Base-by-base conservation (phyloP, 2,113 vertebrate species). In the Chloropsis cyanopogon region DNA sequence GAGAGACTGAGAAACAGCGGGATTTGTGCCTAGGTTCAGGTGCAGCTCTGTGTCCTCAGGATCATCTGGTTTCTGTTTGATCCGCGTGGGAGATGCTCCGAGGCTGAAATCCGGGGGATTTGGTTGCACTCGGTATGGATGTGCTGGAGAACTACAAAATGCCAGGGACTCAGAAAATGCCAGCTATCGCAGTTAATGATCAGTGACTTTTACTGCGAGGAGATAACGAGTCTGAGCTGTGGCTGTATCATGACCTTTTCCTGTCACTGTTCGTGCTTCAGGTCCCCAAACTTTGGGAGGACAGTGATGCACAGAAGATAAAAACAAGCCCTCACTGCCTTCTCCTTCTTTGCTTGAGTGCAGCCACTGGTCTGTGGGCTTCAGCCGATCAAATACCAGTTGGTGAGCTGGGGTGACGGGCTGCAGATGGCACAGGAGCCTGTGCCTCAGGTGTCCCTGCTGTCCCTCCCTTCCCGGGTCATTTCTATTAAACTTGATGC, bases 181-280 rank as follows among this genome's bases (percentile, higher is more conserved):
- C 92, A 94, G 24, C 63, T 41, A 16, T 41, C 60, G 85, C 87
- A 31, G 54, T 92, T 83, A 88, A 86, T 66, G 72, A n/a, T 70
- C 86, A 59, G 90, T 90, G 90, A 94, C 90, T 95, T 91, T 80
- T 86, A 57, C 84, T 82, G 50, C 7, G 14, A 50, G 64, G n/a
- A 31, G 71, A 53, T 61, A 26, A n/a, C 72, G 56, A 71, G 50
- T 6, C 25, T 10, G 7, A 85, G 39, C 70, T 39, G 33, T 47
- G n/a, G 49, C 17, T 68, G 4, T 25, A 20, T 8, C 54, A 14
- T 81, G 65, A 78, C 76, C 80, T 77, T 70, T 75, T 46, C 3
- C 47, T 35, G 41, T 49, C 50, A 23, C 64, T 54, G 35, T 12
- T 35, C 9, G 8, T 22, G 24, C 52, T 68, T 71, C 76, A 84